Percentiles rank a stretch among this genome's conserved stretches.
Conservation (phyloP, 2,888 invertebrate genomes). For the Rutpela maculata region DNA sequence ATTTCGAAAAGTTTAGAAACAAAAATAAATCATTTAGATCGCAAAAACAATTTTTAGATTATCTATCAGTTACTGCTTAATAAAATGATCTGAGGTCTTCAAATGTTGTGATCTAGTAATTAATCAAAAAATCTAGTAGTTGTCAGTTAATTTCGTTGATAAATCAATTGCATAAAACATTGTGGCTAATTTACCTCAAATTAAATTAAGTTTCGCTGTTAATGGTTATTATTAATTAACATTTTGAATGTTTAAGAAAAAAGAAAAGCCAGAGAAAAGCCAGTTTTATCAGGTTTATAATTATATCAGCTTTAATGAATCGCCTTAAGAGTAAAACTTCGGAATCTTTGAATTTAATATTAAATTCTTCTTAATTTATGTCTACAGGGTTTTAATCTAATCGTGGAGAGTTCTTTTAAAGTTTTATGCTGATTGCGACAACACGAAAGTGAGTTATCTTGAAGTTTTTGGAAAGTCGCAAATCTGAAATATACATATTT, state of each 20-base stretch:
- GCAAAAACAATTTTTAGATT: too few species aligned
- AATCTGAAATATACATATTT: constrained; percentile 1
- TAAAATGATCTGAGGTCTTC: too few species aligned
- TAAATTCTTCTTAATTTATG: constrained; percentile 10
- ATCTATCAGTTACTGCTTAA: too few species aligned
- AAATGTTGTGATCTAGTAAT: too few species aligned
- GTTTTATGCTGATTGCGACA: constrained; percentile 5
- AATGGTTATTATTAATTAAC: neutral
- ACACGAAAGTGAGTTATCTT: neutral
- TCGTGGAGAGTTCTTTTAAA: neutral
- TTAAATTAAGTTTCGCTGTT: neutral
- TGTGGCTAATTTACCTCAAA: too few species aligned
- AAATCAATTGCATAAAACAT: too few species aligned
- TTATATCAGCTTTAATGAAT: neutral
- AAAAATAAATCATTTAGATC: too few species aligned
- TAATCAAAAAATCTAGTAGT: too few species aligned
- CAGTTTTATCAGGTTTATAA: neutral
- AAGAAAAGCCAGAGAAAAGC: neutral
- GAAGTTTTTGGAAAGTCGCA: neutral
- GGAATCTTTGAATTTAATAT: constrained; percentile 2
- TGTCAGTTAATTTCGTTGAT: too few species aligned
- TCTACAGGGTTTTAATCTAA: neutral
- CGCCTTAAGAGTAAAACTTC: constrained; percentile 7
- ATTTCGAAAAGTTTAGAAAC: too few species aligned
- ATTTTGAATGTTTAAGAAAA: neutral